These are phyloP conservation scores for Chloroclysta siterata DNA, from an alignment of 2,888 invertebrate species.

Conservation along the genomic window DNA sequence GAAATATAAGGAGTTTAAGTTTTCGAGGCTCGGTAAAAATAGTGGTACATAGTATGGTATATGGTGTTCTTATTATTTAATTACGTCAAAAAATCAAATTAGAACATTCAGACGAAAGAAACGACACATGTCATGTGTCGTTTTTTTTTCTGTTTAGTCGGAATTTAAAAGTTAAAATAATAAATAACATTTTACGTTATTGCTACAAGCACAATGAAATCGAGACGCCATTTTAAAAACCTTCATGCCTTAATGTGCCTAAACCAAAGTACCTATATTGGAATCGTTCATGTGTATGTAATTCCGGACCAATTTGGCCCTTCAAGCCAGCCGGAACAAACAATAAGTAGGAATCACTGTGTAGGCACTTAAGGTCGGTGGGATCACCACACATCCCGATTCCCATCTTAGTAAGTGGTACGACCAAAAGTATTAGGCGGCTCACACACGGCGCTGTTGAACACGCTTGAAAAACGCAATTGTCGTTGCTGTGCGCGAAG, in stretches of 20 bases:
- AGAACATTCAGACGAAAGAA: no score
- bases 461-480: not conserved
- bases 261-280: not conserved
- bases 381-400: slow-evolving; percentile 3
- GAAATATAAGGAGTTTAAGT: no score
- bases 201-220: no score
- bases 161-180: no score
- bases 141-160: no score
- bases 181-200: no score
- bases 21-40: no score
- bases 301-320: slow-evolving; percentile 6
- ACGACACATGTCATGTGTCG: no score
- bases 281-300: slow-evolving; percentile 4
- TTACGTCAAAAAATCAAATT: no score
- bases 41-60: no score
- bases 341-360: slow-evolving; percentile 3
- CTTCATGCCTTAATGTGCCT: slow-evolving; percentile 1
- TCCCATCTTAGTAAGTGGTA: slow-evolving; percentile 2
- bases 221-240: not conserved
- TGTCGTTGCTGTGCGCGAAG: no score
- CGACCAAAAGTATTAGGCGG: not conserved
- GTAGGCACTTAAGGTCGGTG: not conserved
- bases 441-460: not conserved
- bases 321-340: slow-evolving; percentile 2
- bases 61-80: no score